Conservation (phyloP, 2,797 vertebrate species). For the Acanthornis magna region DNA sequence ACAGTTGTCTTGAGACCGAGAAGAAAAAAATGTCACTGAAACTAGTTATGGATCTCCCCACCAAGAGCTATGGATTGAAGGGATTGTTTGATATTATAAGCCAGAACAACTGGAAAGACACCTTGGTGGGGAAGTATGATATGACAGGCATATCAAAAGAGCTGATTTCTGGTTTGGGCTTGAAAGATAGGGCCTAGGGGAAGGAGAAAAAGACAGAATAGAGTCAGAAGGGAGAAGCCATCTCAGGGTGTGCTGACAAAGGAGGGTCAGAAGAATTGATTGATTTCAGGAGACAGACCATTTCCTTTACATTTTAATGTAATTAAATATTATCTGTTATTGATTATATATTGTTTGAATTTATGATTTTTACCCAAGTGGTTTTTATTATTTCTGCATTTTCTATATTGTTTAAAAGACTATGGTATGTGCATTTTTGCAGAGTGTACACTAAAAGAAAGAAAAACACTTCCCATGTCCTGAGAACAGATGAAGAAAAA, state of each 20-base stretch:
- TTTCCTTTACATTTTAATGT: neutral
- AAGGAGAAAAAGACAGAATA: neutral
- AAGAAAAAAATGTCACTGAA: neutral
- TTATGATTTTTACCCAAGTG: neutral
- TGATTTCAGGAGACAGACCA: neutral
- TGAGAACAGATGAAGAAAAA: neutral
- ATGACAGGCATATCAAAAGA: conserved; percentile 7
- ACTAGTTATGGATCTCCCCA: neutral
- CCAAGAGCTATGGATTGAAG: neutral
- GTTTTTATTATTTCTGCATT: neutral
- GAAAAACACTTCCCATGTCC: neutral
- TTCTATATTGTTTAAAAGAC: neutral
- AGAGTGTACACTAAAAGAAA: neutral
- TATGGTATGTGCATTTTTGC: neutral
- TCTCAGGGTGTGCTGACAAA: neutral
- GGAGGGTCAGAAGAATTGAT: neutral
- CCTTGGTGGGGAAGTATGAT: neutral
- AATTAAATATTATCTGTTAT: neutral
- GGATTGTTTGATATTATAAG: neutral
- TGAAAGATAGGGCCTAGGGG: neutral
- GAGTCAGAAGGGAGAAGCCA: neutral
- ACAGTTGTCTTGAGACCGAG: neutral
- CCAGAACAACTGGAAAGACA: neutral
- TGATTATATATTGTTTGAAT: neutral
- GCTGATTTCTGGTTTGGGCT: neutral